Evolutionary conservation across 2,888 invertebrate genomes (phyloP), one percentile per base, ranked within the genome.

Genomic region (Cheilosia soror): DNA sequence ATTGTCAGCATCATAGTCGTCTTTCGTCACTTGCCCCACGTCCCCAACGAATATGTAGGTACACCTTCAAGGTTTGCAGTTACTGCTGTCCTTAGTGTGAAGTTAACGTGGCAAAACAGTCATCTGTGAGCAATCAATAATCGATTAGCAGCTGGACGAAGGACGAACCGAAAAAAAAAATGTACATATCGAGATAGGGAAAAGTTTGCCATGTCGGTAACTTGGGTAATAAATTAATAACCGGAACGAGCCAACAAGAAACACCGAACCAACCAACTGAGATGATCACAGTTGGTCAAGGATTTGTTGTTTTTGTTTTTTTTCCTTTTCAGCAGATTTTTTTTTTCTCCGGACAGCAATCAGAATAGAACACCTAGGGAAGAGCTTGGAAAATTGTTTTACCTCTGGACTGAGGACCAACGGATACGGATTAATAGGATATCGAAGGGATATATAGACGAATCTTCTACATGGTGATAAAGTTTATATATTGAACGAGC

Each of bases 111-210:
- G 75, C 31, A 60, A 66, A 71, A 85, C 68, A 85, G 85, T 85
- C 85, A 85, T 85, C 85, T 85, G 85, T 72, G 80, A 72, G 49
- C 85, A 85, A 85, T 85, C 85, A 85, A 81, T 85, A 85, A 85
- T 85, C 80, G 85, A 85, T 85, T 85, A 85, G 85, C 73, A 85
- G 80, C 80, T 76, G 80, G 65, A 76, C 85, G 42, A 78, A 63
- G 83, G 83, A 84, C 75, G 69, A 47, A n/a, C 31, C 5, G 25
- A n/a, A 11, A 55, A 49, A 63, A 76, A 76, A 37, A 29, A 44
- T n/a, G 7, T 33, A 71, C 20, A 71, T 20, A 72, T 33, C 71
- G 44, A 60, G 71, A 76, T 37, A 51, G 76, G 75, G 57, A 72
- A 80, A 85, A 85, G 76, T 85, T 85, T 80, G 80, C 80, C 80